Evolutionary conservation across 2,113 vertebrate species (phyloP).

Genomic region (Donacobius atricapilla): DNA sequence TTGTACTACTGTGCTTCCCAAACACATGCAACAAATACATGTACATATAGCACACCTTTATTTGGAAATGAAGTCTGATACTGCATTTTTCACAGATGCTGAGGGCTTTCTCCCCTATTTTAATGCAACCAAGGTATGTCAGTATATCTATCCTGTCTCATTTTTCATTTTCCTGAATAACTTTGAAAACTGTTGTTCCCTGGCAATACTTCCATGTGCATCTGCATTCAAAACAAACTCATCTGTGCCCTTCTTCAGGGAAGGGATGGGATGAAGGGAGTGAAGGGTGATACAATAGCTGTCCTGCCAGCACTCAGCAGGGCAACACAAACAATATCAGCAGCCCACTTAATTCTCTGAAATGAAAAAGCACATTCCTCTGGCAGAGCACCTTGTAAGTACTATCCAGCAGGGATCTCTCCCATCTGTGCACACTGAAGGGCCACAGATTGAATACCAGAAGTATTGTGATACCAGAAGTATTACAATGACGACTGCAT

Average conservation of each 20-base stretch:
- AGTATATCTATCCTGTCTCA: background rate
- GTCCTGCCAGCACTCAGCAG: background rate
- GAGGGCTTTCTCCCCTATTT: background rate
- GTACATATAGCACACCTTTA: background rate
- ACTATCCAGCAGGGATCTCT: background rate
- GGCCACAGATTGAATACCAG: background rate
- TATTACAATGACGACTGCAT: background rate
- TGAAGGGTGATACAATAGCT: background rate
- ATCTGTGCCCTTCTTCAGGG: background rate
- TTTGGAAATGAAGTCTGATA: background rate
- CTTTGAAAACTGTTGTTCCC: background rate
- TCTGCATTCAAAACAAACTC: background rate
- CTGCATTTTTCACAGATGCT: background rate
- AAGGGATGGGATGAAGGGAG: background rate
- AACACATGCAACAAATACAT: background rate
- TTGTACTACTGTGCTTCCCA: background rate
- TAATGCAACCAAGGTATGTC: background rate
- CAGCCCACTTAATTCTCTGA: background rate
- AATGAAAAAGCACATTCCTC: background rate
- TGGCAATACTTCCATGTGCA: background rate
- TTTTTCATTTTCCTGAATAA: background rate
- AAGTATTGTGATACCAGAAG: background rate
- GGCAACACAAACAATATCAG: slow-evolving; percentile 1
- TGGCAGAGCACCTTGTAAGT: background rate
- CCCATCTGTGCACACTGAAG: slow-evolving; percentile 12